A percentile compares a stretch with the other conserved stretches of the same genome.
These are phyloP conservation scores for Apteryx owenii DNA, from an alignment of 2,113 vertebrate genomes.

Conservation along the genomic window DNA sequence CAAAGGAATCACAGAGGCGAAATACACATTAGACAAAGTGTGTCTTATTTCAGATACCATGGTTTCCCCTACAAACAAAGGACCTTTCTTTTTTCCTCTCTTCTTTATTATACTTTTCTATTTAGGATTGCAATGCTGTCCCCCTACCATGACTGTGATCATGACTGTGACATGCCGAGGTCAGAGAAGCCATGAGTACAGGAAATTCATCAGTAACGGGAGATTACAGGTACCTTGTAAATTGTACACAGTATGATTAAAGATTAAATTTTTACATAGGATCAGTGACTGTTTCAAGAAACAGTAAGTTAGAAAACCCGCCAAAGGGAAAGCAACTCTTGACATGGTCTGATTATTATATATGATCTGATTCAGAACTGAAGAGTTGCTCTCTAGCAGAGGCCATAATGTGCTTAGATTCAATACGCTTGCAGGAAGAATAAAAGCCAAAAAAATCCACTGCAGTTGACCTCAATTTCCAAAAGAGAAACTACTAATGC, in stretches of 20 bases:
- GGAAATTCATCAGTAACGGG: not conserved
- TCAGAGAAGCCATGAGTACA: not conserved
- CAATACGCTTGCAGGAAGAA: not conserved
- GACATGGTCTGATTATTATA: not conserved
- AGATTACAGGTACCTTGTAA: accelerated
- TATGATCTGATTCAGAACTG: not conserved
- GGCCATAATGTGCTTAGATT: not conserved
- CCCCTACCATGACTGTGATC: not conserved
- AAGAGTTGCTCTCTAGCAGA: not conserved
- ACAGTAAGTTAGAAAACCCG: not conserved
- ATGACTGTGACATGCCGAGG: not conserved
- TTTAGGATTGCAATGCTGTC: not conserved
- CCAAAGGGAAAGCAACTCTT: not conserved
- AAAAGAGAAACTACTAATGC: not conserved
- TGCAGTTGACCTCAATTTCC: not conserved
- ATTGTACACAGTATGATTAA: not conserved
- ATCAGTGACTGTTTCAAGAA: not conserved
- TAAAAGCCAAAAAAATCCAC: not conserved
- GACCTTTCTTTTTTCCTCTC: accelerated
- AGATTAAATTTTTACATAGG: not conserved
- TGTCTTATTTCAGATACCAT: not conserved
- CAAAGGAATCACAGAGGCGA: not conserved
- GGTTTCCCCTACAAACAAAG: not conserved
- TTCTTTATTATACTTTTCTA: not conserved
- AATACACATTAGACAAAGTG: not conserved